Evolutionary conservation across 1,140 invertebrate species (phyloP).

Genomic region (Microplitis mediator): DNA sequence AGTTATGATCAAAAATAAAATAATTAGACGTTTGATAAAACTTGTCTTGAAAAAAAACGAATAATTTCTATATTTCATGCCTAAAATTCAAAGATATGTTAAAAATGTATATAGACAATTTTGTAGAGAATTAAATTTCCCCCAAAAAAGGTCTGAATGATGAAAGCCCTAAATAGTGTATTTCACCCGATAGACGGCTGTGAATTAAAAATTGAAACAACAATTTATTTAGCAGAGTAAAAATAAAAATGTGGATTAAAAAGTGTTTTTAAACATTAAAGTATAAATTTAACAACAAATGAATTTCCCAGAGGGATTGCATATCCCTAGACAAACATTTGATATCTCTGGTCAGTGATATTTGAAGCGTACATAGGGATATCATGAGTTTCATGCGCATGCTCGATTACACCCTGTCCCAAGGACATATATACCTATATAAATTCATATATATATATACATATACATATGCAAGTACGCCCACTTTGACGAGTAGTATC

Average conservation of each 20-base stretch:
- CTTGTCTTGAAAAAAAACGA: too few relatives aligned
- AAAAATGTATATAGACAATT: too few relatives aligned
- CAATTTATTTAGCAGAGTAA: too few relatives aligned
- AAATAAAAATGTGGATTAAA: background rate
- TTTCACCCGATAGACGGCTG: too few relatives aligned
- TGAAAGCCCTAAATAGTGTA: too few relatives aligned
- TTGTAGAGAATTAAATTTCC: too few relatives aligned
- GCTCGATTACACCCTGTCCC: slow-evolving; percentile 26
- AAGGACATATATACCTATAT: background rate
- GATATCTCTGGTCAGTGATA: slow-evolving; percentile 29
- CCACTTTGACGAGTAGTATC: slow-evolving; percentile 24
- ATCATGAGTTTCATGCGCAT: slow-evolving; percentile 26
- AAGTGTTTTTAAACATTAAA: background rate
- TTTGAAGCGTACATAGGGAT: slow-evolving; percentile 26
- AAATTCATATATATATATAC: background rate
- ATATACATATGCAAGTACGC: slow-evolving; percentile 15
- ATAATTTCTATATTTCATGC: too few relatives aligned
- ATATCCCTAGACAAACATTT: slow-evolving; percentile 29
- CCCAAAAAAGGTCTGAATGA: too few relatives aligned
- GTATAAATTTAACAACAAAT: slow-evolving; percentile 10
- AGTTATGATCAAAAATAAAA: too few relatives aligned
- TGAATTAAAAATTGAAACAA: too few relatives aligned
- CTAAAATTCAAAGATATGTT: too few relatives aligned
- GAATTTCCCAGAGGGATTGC: slow-evolving; percentile 12
- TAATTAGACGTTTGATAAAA: too few relatives aligned